Evolutionary conservation across 2,888 invertebrate species (phyloP), one percentile per base, ranked within the genome.

Genomic region (Callosobruchus maculatus): DNA sequence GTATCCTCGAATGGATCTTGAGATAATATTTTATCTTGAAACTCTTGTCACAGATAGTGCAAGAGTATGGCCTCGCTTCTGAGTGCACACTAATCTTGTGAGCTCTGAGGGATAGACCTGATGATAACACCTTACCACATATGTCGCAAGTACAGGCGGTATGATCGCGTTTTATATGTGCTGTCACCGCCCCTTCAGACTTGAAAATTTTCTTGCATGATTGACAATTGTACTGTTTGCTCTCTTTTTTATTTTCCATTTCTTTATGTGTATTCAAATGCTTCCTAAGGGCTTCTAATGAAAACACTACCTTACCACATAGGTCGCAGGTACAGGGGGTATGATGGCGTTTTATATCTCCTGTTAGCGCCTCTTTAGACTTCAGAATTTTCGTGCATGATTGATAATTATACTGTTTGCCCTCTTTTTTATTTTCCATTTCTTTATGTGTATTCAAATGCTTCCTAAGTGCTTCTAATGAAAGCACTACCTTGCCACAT

Each of bases 1-100:
- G 67, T 2, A 67, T 67, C 26, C 2, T 26, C 2, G 2, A 2
- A 26, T 26, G 26, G 26, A 7, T 26, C 7, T 26, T 26, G 3
- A 26, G 7, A 26, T 26, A 4, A 26, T 26, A n/a, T 26, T 4
- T 4, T 2, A 26, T 26, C 26, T 4, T 2, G 7, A 26, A 26
- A 26, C 26, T 26, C 26, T 26, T 7, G 7, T 88, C 88, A 75
- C 91, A 91, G 72, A 88, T 85, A 2, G 88, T 86, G 76, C 83
- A 83, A 0, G 81, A 74, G 67, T 21, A 67, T 71, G 77, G 69
- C 9, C 22, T 31, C 4, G 72, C 68, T 0, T 67, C 22, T 3
- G 31, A 70, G 2, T 22, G 13, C 70, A 77, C 30, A 9, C 30
- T 77, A 20, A 20, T 71, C 73, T 31, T 73, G 20, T 73, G 73